A percentile compares a stretch with the other conserved stretches of the same genome.
Evolutionary conservation across 2,113 vertebrate species (phyloP).

Genomic region (Motacilla alba): DNA sequence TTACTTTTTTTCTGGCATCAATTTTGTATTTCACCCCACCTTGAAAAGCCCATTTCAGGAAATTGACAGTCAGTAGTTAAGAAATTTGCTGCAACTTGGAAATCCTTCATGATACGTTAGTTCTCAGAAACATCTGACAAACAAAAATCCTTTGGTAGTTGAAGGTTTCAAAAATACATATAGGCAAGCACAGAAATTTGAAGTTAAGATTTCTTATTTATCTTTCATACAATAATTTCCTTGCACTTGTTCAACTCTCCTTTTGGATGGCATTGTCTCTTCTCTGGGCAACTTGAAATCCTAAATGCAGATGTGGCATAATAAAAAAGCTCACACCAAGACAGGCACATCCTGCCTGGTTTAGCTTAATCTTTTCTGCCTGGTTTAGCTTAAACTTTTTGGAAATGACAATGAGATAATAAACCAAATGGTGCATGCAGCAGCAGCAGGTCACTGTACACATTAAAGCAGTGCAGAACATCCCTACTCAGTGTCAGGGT

Average conservation of each 20-base stretch:
- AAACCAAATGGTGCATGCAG: neutral
- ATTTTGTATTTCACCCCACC: neutral
- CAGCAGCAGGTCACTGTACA: fast-evolving
- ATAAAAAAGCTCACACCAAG: neutral
- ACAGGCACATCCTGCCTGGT: neutral
- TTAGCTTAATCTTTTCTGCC: neutral
- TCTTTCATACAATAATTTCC: neutral
- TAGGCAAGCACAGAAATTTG: neutral
- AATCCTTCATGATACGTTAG: neutral
- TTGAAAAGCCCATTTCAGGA: neutral
- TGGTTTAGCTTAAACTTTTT: neutral
- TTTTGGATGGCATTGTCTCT: neutral
- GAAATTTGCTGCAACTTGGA: neutral
- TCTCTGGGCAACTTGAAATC: neutral
- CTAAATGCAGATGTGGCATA: neutral
- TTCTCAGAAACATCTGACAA: neutral
- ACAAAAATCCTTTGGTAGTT: neutral
- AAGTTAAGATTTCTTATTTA: neutral
- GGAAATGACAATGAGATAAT: neutral
- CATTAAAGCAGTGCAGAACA: neutral
- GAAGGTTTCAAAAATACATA: neutral
- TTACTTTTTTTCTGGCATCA: neutral
- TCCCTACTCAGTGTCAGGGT: neutral
- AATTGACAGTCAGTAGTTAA: neutral
- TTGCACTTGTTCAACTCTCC: neutral